Base-by-base conservation (phyloP, 2,113 vertebrate genomes). In the Dicrurus megarhynchus region DNA sequence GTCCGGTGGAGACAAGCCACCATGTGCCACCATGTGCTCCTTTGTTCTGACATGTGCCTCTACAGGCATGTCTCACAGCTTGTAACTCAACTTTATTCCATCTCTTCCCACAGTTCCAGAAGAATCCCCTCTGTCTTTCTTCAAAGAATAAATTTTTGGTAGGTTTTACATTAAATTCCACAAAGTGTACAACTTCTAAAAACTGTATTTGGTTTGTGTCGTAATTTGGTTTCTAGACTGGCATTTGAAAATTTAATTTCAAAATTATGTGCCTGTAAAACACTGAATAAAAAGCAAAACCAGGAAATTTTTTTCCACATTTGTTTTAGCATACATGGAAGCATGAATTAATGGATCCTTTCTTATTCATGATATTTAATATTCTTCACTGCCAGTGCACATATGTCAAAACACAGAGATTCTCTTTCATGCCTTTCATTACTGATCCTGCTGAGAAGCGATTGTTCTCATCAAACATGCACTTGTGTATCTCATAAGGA, bases 121-220 rank as follows among this genome's bases (percentile, higher is more conserved):
- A 81, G 33, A 81, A 78, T 57, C 11, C 5, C 10, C 4, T 39
- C 11, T 65, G 46, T 55, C 10, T 89, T 94, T 42, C 64, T 87
- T 42, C 53, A 89, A 91, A 93, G 85, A 84, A 65, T 61, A 93
- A 57, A 30, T n/a, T 97, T 96, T 87, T 93, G 76, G 76, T 93
- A 92, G 80, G 53, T 89, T 97, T 96, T 97, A 92, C 81, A 76
- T 87, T 55, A 92, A 74, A 28, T 32, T 74, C 20, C 59, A 22
- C 46, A 39, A 95, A 92, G 55, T 79, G 77, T 63, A 52, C 55
- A 83, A 69, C 16, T 80, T 84, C 24, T 44, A 91, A 94, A 96
- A 93, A 81, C 82, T 65, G 12, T 77, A 55, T 87, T 91, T n/a
- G 22, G 79, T 90, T 94, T 96, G 84, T 95, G 49, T 65, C 50